Percentiles rank a stretch among this genome's conserved stretches.
Conservation (phyloP, 2,888 invertebrate species). For the Mesorhabditis belari region DNA sequence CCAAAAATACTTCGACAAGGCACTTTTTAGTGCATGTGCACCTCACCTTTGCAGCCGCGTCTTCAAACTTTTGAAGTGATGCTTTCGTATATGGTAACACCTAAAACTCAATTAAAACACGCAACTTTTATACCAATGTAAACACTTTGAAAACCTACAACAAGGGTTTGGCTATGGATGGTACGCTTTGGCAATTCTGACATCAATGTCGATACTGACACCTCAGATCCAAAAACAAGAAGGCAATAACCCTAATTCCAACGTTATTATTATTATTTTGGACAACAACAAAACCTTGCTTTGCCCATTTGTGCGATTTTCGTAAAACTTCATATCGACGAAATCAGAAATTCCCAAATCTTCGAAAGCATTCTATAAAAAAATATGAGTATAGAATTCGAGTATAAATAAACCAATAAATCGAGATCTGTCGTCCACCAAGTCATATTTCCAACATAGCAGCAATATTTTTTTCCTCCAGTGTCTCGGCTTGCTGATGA, state of each 20-base stretch:
- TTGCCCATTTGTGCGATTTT: conserved; percentile 78
- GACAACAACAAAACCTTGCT: conserved; percentile 12
- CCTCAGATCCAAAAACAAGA: conserved; percentile 84
- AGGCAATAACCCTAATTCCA: conserved; percentile 77
- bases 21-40: too few species aligned
- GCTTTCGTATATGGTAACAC: conserved; percentile 92
- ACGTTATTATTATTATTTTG: background rate
- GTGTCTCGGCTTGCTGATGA: too few species aligned
- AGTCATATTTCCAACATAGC: conserved; percentile 94
- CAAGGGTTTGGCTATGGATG: conserved; percentile 86
- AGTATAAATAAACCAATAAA: too few species aligned
- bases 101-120: background rate
- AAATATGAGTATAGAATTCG: too few species aligned
- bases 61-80: conserved; percentile 59
- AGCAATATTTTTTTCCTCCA: conserved; percentile 61
- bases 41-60: conserved; percentile 25
- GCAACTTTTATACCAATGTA: too few species aligned
- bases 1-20: too few species aligned
- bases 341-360: conserved; percentile 90
- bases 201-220: conserved; percentile 64
- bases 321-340: conserved; percentile 96
- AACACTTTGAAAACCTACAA: too few species aligned
- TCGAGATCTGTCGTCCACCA: conserved; percentile 63
- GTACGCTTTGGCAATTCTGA: conserved; percentile 83
- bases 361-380: too few species aligned